phyloP scores from a whole-genome alignment of 2,113 vertebrate genomes.

The Tinamus guttatus region DNA sequence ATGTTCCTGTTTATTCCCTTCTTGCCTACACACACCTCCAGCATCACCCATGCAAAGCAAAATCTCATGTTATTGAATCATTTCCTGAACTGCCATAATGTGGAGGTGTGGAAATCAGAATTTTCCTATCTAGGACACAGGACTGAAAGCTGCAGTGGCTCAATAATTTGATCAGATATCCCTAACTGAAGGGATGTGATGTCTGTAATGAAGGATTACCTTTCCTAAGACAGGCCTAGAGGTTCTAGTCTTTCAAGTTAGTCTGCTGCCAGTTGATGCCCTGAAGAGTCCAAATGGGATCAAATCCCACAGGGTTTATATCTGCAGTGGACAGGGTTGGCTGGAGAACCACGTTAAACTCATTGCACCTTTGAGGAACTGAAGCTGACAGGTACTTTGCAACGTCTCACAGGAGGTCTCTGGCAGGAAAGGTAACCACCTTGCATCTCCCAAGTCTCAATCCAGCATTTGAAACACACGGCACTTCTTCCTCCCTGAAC shows the following conservation, averaged over 20 bases:
- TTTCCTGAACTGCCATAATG: not conserved
- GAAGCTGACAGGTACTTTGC: not conserved
- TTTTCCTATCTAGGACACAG: not conserved
- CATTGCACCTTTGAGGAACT: not conserved
- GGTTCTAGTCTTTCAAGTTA: not conserved
- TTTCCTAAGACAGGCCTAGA: not conserved
- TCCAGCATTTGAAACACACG: not conserved
- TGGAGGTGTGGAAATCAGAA: not conserved
- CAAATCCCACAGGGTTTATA: not conserved
- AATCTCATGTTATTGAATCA: not conserved
- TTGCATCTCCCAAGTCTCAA: not conserved
- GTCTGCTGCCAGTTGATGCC: not conserved
- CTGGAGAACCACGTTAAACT: not conserved
- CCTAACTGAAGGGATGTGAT: not conserved
- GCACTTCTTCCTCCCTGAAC: not conserved
- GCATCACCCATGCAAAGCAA: not conserved
- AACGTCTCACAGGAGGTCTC: not conserved
- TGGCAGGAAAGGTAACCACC: not conserved
- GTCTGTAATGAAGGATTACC: not conserved
- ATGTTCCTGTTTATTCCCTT: not conserved
- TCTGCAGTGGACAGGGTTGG: not conserved
- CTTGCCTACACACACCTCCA: not conserved
- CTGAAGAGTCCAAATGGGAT: not conserved
- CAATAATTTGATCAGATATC: not conserved
- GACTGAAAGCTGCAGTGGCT: not conserved